Conservation (phyloP, 1,140 invertebrate genomes). For the Sarcophaga bullata region DNA sequence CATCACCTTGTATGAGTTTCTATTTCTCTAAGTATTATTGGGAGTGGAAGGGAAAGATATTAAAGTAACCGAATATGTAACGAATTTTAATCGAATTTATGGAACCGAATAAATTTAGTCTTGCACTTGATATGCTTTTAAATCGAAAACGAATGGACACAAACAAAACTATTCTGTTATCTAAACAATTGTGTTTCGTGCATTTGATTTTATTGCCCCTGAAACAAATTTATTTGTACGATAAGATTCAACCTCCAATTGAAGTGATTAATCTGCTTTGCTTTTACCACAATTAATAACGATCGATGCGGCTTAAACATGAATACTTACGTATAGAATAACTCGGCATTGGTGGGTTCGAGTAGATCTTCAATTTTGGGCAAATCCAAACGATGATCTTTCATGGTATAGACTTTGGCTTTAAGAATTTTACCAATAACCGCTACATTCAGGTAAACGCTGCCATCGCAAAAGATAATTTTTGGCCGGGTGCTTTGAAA, state of each 20-base stretch:
- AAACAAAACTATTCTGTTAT: background rate
- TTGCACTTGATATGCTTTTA: background rate
- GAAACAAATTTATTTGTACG: background rate
- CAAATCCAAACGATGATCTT: conserved; percentile 54
- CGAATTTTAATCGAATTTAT: too few relatives aligned
- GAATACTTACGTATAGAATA: conserved; percentile 55
- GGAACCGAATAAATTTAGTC: too few relatives aligned
- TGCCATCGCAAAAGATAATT: conserved; percentile 61
- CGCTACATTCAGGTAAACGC: conserved; percentile 52
- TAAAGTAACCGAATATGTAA: too few relatives aligned
- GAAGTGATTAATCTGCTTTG: too few relatives aligned
- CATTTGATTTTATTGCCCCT: conserved; percentile 8
- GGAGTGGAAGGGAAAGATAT: too few relatives aligned
- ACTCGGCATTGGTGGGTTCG: conserved; percentile 55
- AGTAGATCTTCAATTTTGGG: conserved; percentile 58
- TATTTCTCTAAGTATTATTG: too few relatives aligned
- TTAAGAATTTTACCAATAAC: conserved; percentile 55
- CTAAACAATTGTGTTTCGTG: background rate
- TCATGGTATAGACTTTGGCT: conserved; percentile 56
- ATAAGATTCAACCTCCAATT: conserved; percentile 9
- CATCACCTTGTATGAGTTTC: too few relatives aligned
- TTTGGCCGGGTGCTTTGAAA: conserved; percentile 59
- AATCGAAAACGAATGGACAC: background rate
- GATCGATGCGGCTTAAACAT: background rate
- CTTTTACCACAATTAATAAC: background rate